Evolutionary conservation across 2,113 vertebrate genomes (phyloP).

Genomic region (Asarcornis scutulata): DNA sequence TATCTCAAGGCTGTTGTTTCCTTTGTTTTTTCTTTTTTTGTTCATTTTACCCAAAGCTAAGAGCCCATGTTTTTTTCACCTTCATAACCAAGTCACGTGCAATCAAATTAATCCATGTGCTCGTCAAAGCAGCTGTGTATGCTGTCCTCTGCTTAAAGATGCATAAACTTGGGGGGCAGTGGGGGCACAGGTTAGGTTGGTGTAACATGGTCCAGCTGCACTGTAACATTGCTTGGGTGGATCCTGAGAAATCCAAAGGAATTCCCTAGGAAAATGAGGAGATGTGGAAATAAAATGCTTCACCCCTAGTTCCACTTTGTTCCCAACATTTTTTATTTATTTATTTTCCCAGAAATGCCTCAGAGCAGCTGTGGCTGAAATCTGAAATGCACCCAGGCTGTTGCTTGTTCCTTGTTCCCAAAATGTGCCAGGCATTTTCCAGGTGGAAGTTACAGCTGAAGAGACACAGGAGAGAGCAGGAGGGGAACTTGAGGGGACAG

Average conservation of each 20-base stretch:
- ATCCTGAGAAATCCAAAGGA: not conserved
- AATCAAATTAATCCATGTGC: not conserved
- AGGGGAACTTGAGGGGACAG: not conserved
- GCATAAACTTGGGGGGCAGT: not conserved
- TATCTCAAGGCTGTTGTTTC: not conserved
- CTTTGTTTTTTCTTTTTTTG: not conserved
- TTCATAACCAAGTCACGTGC: not conserved
- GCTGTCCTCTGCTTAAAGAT: not conserved
- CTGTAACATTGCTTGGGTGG: not conserved
- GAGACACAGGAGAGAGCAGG: not conserved
- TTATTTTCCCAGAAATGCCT: slow-evolving; percentile 6
- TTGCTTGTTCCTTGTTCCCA: not conserved
- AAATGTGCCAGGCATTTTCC: not conserved
- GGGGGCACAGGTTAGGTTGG: not conserved
- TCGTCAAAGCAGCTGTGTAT: not conserved
- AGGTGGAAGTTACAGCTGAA: not conserved
- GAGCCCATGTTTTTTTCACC: not conserved
- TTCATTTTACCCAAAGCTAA: not conserved
- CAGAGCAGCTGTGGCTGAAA: not conserved
- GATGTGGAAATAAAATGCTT: fast-evolving
- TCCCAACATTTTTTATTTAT: not conserved
- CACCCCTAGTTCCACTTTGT: not conserved
- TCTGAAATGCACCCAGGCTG: fast-evolving
- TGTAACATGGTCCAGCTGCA: not conserved
- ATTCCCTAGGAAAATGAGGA: not conserved